phyloP scores from a whole-genome alignment of 2,888 invertebrate genomes.

The Drosophila anomalata region DNA sequence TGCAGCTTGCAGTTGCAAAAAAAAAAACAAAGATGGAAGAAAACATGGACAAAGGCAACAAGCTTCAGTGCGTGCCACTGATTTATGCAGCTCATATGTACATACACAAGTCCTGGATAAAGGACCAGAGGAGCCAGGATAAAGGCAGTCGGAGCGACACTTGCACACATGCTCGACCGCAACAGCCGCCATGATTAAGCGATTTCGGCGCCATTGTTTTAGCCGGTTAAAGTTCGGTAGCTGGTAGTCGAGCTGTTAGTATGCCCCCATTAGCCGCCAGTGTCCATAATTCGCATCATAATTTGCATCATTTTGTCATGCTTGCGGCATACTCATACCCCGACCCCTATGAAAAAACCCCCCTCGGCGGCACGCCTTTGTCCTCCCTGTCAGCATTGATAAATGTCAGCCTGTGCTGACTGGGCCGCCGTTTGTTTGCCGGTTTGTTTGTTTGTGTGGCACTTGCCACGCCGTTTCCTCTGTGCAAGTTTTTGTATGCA shows the following conservation, averaged over 20 bases:
- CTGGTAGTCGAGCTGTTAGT: background rate
- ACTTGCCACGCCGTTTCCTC: constrained; percentile 48
- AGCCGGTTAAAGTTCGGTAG: constrained; percentile 41
- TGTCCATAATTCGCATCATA: constrained; percentile 60
- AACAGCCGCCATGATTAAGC: constrained; percentile 80
- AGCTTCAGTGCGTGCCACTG: constrained; percentile 63
- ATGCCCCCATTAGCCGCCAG: constrained; percentile 13
- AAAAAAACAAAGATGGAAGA: constrained; percentile 43
- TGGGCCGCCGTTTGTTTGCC: constrained; percentile 57
- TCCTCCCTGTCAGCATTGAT: constrained; percentile 74
- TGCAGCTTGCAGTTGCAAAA: constrained; percentile 38
- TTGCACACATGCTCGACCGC: constrained; percentile 65
- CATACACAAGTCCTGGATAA: constrained; percentile 25
- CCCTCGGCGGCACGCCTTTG: constrained; percentile 53
- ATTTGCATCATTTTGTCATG: constrained; percentile 77
- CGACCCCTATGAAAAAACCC: constrained; percentile 1
- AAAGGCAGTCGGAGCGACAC: constrained; percentile 11
- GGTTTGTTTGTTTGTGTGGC: constrained; percentile 36
- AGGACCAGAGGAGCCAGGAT: background rate
- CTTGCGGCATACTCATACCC: constrained; percentile 45
- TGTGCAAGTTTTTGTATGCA: constrained; percentile 59
- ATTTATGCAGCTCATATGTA: constrained; percentile 62
- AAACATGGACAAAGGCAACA: constrained; percentile 50
- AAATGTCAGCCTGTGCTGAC: constrained; percentile 67
- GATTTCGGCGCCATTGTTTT: constrained; percentile 80